Conservation (phyloP, 2,797 vertebrate genomes). For the Ambastaia sidthimunki region DNA sequence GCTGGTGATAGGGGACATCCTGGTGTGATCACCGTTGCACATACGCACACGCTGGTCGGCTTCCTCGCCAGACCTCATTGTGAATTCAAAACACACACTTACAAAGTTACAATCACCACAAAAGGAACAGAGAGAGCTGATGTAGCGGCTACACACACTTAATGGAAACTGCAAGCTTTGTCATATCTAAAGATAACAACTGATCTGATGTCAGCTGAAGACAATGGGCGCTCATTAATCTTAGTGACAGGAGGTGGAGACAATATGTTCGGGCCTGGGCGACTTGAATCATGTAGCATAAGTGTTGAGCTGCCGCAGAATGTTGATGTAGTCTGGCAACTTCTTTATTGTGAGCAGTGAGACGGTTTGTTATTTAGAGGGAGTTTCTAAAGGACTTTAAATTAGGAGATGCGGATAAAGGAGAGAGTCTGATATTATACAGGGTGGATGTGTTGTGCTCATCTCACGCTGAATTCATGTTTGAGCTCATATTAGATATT, state of each 20-base stretch:
- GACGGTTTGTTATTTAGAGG: too few relatives aligned
- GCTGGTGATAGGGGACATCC: too few relatives aligned
- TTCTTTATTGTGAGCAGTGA: background rate
- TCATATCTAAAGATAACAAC: slow-evolving; percentile 81
- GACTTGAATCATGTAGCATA: slow-evolving; percentile 34
- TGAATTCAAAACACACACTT: slow-evolving; percentile 46
- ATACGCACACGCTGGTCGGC: slow-evolving; percentile 28
- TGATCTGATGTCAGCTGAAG: slow-evolving; percentile 78
- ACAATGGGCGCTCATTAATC: slow-evolving; percentile 82
- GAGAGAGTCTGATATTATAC: too few relatives aligned
- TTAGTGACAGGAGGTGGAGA: slow-evolving; percentile 70
- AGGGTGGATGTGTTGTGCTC: too few relatives aligned
- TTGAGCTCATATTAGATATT: too few relatives aligned
- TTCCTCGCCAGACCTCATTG: slow-evolving; percentile 64
- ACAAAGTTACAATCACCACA: slow-evolving; percentile 32
- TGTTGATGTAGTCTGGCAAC: slow-evolving; percentile 36
- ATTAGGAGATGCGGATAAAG: background rate
- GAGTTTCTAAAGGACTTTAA: background rate
- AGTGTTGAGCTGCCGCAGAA: slow-evolving; percentile 10
- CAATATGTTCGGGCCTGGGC: slow-evolving; percentile 48
- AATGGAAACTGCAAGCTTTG: slow-evolving; percentile 81
- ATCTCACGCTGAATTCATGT: too few relatives aligned
- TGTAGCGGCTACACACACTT: slow-evolving; percentile 67
- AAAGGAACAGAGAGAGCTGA: slow-evolving; percentile 37
- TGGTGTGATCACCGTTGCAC: slow-evolving; percentile 5